Percentiles rank a stretch among this genome's conserved stretches.
Conservation (phyloP, 2,888 invertebrate species). For the Gasteruption jaculator region DNA sequence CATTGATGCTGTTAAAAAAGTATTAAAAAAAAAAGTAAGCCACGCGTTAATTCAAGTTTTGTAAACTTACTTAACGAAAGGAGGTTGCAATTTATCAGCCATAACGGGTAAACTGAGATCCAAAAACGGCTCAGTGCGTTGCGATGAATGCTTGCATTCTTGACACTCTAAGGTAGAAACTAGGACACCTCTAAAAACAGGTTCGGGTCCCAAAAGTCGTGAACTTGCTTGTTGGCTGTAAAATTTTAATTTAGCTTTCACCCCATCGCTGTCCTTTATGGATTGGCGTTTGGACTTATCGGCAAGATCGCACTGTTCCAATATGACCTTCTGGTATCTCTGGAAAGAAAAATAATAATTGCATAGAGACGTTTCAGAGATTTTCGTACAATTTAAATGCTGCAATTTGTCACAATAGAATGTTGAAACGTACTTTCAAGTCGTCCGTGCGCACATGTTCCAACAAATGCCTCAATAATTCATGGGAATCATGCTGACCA, state of each 20-base stretch:
- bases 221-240: conserved; percentile 79
- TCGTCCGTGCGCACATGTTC: conserved; percentile 79
- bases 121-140: conserved; percentile 86
- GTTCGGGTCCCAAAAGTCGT: conserved; percentile 75
- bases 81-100: conserved; percentile 69
- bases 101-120: conserved; percentile 91
- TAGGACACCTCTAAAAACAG: conserved; percentile 89
- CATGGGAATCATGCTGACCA: conserved; percentile 96
- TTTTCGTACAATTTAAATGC: background rate
- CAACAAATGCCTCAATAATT: conserved; percentile 82
- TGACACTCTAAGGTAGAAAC: conserved; percentile 87
- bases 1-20: conserved; percentile 4
- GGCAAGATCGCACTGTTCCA: conserved; percentile 70
- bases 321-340: conserved; percentile 78
- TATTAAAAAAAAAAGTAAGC: background rate
- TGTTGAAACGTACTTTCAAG: conserved; percentile 44
- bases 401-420: too few species aligned
- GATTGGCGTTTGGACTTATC: conserved; percentile 68
- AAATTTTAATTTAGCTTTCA: conserved; percentile 74
- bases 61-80: conserved; percentile 52
- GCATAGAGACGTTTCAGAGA: background rate
- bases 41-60: background rate
- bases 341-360: conserved; percentile 55
- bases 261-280: conserved; percentile 66
- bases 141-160: conserved; percentile 82